A percentile compares a stretch with the other conserved stretches of the same genome.
Conservation (phyloP, 30 jellyfish, hydroid and myxozoan species). For the Hydractinia echinata region DNA sequence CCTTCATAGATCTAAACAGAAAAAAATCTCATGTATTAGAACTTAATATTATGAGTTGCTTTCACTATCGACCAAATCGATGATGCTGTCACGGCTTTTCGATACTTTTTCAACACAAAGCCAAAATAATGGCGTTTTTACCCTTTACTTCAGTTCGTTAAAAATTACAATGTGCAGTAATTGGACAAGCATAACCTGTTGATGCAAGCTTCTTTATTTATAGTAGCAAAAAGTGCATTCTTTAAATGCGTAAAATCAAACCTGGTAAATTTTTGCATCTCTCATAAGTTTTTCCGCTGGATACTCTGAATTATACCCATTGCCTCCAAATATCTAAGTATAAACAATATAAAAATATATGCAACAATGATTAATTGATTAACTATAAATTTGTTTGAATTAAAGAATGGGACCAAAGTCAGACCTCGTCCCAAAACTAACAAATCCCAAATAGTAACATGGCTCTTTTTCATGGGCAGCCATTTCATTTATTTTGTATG, state of each 20-base stretch:
- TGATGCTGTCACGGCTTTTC: too few relatives aligned
- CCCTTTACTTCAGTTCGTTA: too few relatives aligned
- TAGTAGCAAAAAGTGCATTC: neutral
- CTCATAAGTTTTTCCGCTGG: constrained; percentile 96
- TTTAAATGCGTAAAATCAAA: neutral
- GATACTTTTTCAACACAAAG: neutral
- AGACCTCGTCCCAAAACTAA: too few relatives aligned
- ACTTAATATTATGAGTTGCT: neutral
- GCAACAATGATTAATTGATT: too few relatives aligned
- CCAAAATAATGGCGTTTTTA: too few relatives aligned
- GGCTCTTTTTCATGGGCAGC: too few relatives aligned
- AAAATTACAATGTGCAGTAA: too few relatives aligned
- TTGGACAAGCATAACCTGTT: neutral
- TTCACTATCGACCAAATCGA: too few relatives aligned
- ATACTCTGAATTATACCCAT: constrained; percentile 83
- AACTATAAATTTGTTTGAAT: too few relatives aligned
- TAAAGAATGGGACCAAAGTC: too few relatives aligned
- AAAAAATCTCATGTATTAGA: neutral
- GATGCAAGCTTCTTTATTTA: neutral
- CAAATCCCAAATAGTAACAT: too few relatives aligned
- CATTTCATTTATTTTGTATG: too few relatives aligned
- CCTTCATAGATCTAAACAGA: constrained; percentile 84
- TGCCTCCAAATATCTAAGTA: constrained; percentile 83
- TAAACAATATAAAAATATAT: neutral
- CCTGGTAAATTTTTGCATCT: constrained; percentile 93